Percentiles rank a stretch among this genome's conserved stretches.
Evolutionary conservation across 1,140 invertebrate genomes (phyloP).

Genomic region (Ostrea denselamellosa): DNA sequence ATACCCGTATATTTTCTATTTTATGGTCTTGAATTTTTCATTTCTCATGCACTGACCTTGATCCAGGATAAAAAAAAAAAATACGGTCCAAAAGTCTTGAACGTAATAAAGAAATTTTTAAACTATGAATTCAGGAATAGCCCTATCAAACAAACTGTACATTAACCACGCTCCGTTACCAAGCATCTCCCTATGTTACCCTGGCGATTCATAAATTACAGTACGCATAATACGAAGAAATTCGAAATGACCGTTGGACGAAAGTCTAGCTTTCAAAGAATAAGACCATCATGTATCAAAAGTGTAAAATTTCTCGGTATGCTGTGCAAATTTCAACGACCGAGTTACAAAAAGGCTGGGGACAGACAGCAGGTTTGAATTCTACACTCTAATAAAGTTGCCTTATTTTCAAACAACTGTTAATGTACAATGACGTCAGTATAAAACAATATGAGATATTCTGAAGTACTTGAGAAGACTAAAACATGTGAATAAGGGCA

Average conservation of each 20-base stretch:
- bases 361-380: not conserved
- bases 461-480: not conserved
- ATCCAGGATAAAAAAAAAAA: too few relatives aligned
- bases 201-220: conserved; percentile 34
- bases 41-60: too few relatives aligned
- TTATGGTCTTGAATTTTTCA: too few relatives aligned
- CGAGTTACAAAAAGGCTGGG: conserved; percentile 13
- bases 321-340: conserved; percentile 14
- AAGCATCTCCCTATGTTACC: conserved; percentile 37
- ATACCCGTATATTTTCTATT: too few relatives aligned
- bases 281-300: conserved; percentile 43
- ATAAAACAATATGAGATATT: not conserved
- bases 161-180: conserved; percentile 44
- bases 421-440: not conserved
- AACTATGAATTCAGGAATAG: too few relatives aligned
- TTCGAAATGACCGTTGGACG: conserved; percentile 14
- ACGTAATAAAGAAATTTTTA: too few relatives aligned
- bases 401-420: not conserved
- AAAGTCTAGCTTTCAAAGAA: conserved; percentile 3
- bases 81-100: too few relatives aligned
- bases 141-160: too few relatives aligned
- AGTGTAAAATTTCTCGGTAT: conserved; percentile 17
- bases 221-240: conserved; percentile 44
- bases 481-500: not conserved
- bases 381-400: not conserved